These are phyloP conservation scores for Andrena dorsata DNA, from an alignment of 2,888 invertebrate species.

Conservation along the genomic window DNA sequence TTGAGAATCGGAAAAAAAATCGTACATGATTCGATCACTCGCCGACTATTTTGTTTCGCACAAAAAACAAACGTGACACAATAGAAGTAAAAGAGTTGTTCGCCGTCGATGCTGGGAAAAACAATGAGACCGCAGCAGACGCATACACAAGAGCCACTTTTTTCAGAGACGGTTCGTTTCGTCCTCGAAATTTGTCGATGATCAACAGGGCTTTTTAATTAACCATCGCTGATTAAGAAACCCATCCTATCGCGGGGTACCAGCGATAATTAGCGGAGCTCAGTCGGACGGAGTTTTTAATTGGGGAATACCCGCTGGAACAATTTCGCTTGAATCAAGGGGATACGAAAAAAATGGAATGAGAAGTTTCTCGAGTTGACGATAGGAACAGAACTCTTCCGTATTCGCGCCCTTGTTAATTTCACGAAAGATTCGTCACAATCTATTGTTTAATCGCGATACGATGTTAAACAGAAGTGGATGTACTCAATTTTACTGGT, in stretches of 20 bases:
- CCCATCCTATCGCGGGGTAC: slow-evolving; percentile 38
- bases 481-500: too few relatives aligned
- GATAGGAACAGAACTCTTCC: neutral
- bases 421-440: neutral
- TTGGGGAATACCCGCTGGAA: slow-evolving; percentile 64
- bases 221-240: slow-evolving; percentile 68
- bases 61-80: neutral
- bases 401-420: neutral
- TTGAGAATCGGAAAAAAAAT: too few relatives aligned
- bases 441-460: too few relatives aligned
- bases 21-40: neutral
- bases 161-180: slow-evolving; percentile 24
- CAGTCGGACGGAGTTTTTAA: slow-evolving; percentile 69
- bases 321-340: slow-evolving; percentile 44
- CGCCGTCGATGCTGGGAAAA: slow-evolving; percentile 20
- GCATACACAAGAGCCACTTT: slow-evolving; percentile 23
- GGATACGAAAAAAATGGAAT: slow-evolving; percentile 42
- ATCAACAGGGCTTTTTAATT: slow-evolving; percentile 67
- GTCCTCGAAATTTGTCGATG: slow-evolving; percentile 59
- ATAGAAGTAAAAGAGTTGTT: slow-evolving; percentile 10
- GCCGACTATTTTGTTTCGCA: neutral
- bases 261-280: slow-evolving; percentile 70
- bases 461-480: too few relatives aligned
- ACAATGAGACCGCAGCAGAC: slow-evolving; percentile 34
- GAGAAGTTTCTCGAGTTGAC: slow-evolving; percentile 52